A percentile compares a stretch with the other conserved stretches of the same genome.
phyloP scores from a whole-genome alignment of 2,888 invertebrate genomes.

The Hyposoter didymator region DNA sequence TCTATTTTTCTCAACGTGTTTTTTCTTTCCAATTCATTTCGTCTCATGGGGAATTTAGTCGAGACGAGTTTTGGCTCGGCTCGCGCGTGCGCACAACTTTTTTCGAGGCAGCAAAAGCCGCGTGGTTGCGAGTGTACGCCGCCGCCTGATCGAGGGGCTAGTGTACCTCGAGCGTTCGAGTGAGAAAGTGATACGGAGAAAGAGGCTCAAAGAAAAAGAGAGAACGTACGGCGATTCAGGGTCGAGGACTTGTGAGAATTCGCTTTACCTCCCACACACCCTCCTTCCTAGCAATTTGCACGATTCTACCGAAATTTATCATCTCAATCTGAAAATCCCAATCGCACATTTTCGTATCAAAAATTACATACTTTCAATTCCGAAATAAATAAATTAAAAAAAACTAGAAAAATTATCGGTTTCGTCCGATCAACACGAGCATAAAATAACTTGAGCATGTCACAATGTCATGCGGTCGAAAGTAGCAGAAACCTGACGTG shows the following conservation, averaged over 20 bases:
- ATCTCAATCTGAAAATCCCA: not conserved
- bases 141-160: slow-evolving; percentile 42
- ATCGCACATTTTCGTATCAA: not conserved
- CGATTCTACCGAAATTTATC: not conserved
- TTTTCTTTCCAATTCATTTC: not conserved
- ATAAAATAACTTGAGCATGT: not conserved
- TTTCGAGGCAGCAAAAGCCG: slow-evolving; percentile 55
- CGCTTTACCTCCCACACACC: slow-evolving; percentile 28
- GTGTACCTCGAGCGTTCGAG: slow-evolving; percentile 47
- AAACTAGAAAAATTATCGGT: not conserved
- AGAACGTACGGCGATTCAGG: slow-evolving; percentile 55
- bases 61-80: slow-evolving; percentile 37
- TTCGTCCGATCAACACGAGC: not conserved
- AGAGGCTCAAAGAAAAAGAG: slow-evolving; percentile 27
- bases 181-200: slow-evolving; percentile 28
- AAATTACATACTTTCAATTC: too few relatives aligned
- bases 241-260: slow-evolving; percentile 60
- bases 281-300: slow-evolving; percentile 22
- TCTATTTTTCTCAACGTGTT: too few relatives aligned
- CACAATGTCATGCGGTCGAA: not conserved
- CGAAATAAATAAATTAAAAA: not conserved
- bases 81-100: slow-evolving; percentile 45
- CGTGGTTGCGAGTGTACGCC: slow-evolving; percentile 62
- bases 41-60: slow-evolving; percentile 30
- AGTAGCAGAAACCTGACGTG: not conserved